Evolutionary conservation across 1,140 invertebrate species (phyloP), one percentile per base, ranked within the genome.

Genomic region (Arion vulgaris): DNA sequence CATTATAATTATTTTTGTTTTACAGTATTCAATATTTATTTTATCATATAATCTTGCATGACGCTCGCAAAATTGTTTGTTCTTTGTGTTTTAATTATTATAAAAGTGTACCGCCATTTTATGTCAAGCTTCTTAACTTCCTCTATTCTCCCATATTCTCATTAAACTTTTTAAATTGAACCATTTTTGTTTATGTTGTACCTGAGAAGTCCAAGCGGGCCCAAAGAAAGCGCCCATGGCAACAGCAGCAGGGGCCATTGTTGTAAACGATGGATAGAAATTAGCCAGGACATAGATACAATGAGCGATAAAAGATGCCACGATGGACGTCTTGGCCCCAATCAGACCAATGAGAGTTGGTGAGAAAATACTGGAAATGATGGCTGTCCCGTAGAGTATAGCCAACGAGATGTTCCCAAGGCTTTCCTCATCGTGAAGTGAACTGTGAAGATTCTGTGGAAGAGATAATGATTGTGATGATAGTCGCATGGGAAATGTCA

Each of bases 211-310:
- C 89, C 89, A 90, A 66, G 88, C 83, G 1, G 87, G 85, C 17
- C 88, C 89, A 15, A 83, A 49, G 9, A 85, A 84, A 13, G 84
- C 23, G 19, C 89, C 89, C n/a, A 88, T 68, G 15, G 89, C 53
- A 9, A 88, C 69, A 2, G 89, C 87, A 19, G 86, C 82, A 0
- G 88, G 88, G 15, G 88, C 83, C 76, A 89, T 71, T 26, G 88
- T 89, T 0, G 74, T 68, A 53, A 85, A 91, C n/a, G 83, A 80
- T 17, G 90, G 85, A 84, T 87, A 87, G 78, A 88, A 89, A 5
- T 95, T 96, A 17, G 88, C 83, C 34, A 85, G 73, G 34, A 85
- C 85, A 83, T 88, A 91, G 17, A 91, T 51, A 26, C 86, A 68
- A 79, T 89, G 86, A 62, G 85, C 82, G 0, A 82, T 28, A 51